Percentiles rank a stretch among this genome's conserved stretches.
Conservation (phyloP, 2,888 invertebrate genomes). For the Desoria tigrina region DNA sequence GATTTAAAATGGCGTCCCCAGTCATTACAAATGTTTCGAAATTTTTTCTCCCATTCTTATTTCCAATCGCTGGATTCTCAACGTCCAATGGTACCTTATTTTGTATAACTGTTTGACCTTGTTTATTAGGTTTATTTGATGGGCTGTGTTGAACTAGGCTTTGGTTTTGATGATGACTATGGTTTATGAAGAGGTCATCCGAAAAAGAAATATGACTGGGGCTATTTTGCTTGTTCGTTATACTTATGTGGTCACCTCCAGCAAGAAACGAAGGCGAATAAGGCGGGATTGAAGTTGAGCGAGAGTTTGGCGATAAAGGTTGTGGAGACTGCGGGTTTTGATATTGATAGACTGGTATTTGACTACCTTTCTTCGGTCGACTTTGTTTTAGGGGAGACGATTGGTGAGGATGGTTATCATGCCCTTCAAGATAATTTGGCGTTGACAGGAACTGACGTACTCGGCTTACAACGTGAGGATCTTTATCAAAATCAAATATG, state of each 20-base stretch:
- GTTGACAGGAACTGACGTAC: conserved; percentile 57
- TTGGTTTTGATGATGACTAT: conserved; percentile 44
- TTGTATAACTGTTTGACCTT: background rate
- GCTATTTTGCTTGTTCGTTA: conserved; percentile 33
- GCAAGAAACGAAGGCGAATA: conserved; percentile 31
- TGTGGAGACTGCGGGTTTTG: conserved; percentile 21
- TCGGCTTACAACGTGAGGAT: conserved; percentile 79
- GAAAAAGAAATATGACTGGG: conserved; percentile 48
- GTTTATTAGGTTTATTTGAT: conserved; percentile 7
- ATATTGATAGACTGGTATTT: conserved; percentile 48
- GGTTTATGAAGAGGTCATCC: conserved; percentile 52
- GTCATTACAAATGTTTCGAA: conserved; percentile 98
- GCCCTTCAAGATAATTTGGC: conserved; percentile 49
- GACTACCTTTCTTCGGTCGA: conserved; percentile 36
- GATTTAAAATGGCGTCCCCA: conserved; percentile 90
- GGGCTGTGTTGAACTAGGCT: conserved; percentile 10
- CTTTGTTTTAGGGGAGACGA: conserved; percentile 38
- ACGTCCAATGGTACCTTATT: background rate
- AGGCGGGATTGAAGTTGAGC: conserved; percentile 35
- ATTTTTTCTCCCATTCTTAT: conserved; percentile 54
- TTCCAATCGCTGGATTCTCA: background rate
- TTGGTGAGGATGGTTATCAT: conserved; percentile 32
- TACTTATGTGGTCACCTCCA: conserved; percentile 23
- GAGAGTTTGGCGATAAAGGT: conserved; percentile 30
- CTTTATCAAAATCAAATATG: conserved; percentile 60